phyloP scores from a whole-genome alignment of 37 sponge, comb jelly and placozoan species.

The Hexactinellida sp. region DNA sequence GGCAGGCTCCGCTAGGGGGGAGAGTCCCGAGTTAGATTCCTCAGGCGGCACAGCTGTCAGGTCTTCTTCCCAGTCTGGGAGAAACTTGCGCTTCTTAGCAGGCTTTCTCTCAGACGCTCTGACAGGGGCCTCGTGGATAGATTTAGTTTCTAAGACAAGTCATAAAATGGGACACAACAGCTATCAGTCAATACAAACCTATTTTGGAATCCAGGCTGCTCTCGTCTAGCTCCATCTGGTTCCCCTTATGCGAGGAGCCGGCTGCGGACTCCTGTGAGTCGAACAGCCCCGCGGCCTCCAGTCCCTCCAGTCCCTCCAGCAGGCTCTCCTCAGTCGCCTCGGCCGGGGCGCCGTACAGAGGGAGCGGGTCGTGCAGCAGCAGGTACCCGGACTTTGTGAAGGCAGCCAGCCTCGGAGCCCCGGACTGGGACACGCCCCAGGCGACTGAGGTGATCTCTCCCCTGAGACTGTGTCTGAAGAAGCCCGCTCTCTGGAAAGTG shows the following conservation, averaged over 20 bases:
- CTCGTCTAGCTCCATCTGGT: background rate
- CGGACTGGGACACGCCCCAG: background rate
- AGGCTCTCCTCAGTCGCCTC: background rate
- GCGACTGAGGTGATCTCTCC: background rate
- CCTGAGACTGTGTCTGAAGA: background rate
- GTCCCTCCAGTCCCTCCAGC: background rate
- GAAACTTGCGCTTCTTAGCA: slow-evolving; percentile 8
- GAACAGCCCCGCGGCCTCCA: background rate
- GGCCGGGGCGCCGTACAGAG: background rate
- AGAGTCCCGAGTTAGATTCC: background rate
- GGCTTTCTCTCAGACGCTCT: background rate
- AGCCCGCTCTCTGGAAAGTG: background rate
- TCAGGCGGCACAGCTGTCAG: background rate
- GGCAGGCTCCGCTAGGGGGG: background rate
- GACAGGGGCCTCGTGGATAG: background rate
- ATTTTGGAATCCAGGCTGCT: background rate
- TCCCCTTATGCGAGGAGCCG: background rate
- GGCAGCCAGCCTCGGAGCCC: background rate
- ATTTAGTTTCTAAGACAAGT: no score
- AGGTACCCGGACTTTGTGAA: background rate
- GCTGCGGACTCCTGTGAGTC: background rate
- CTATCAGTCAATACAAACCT: no score
- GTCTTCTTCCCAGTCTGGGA: background rate
- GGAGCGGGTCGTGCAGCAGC: background rate
- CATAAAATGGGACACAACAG: no score